Evolutionary conservation across 2,888 invertebrate species (phyloP), one percentile per base, ranked within the genome.

Genomic region (Ochropleura plecta): DNA sequence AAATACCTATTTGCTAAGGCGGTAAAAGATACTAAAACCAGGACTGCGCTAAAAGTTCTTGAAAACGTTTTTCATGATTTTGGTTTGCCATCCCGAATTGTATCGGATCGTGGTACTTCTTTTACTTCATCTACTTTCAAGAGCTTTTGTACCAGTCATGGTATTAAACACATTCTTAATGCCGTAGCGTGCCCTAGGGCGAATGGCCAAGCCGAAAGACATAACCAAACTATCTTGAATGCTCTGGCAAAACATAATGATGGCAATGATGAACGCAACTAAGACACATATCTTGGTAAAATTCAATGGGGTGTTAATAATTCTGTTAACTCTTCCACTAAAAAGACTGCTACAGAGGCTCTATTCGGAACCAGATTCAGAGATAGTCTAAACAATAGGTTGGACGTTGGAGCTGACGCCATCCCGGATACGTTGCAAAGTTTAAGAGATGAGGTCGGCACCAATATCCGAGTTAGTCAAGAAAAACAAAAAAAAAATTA

Each of bases 51-150:
- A 12, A 59, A 64, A 46, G 65, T 53, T n/a, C 49, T 75, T 18
- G 51, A 30, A 30, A 44, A 53, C 44, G 46, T 65, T 46, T 75
- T 75, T n/a, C 48, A 63, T 63, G 63, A 48, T 14, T 63, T 63
- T 63, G 46, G 46, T 9, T 46, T 63, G 5, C 70, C 70, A 18
- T 20, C 40, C 4, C 8, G 62, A 14, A 69, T 70, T 14, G 59
- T 74, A 16, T 69, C 74, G 4, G 74, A 70, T 51, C 20, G 63
- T 1, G 69, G 73, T 12, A 70, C 69, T 3, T 46, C 57, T 9
- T 75, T 75, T 46, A 75, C 59, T 42, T 75, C 74, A 5, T 0
- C 42, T 0, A 1, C 42, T 14, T 66, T 65, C 5, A 70, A 20
- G 8, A 42, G 3, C 18, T 73, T 68, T 53, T 63, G 67, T 6